Conservation (phyloP, 1,140 invertebrate species). For the Drosophila tropicalis region DNA sequence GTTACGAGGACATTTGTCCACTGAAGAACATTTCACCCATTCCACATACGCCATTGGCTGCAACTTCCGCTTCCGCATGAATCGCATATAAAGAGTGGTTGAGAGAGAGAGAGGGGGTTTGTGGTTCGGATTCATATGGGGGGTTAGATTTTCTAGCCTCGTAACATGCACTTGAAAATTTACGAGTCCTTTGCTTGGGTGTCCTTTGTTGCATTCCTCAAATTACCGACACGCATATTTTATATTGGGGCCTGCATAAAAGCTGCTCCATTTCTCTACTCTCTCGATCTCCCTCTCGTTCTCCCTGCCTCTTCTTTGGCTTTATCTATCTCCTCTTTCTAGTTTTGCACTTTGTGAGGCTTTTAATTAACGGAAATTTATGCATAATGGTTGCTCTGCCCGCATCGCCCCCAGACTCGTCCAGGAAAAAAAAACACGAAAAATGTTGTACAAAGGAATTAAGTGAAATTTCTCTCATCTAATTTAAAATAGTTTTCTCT, state of each 20-base stretch:
- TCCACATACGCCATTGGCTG: constrained; percentile 70
- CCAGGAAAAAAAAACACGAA: constrained; percentile 36
- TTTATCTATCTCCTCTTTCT: constrained; percentile 17
- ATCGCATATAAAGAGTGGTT: constrained; percentile 30
- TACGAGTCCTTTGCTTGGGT: constrained; percentile 54
- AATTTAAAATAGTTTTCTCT: constrained; percentile 15
- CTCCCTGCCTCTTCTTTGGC: constrained; percentile 16
- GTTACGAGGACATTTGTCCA: constrained; percentile 57
- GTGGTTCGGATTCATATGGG: no score
- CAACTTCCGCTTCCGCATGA: constrained; percentile 73
- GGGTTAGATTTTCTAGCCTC: constrained; percentile 39
- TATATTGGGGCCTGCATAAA: constrained; percentile 72
- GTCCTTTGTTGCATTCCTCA: constrained; percentile 72
- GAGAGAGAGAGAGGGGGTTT: neutral
- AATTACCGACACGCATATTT: constrained; percentile 79
- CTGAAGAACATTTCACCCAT: constrained; percentile 39
- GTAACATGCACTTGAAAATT: constrained; percentile 62
- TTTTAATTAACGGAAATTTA: constrained; percentile 80
- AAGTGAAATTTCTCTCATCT: constrained; percentile 20
- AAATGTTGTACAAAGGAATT: constrained; percentile 37
- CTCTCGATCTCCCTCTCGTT: constrained; percentile 16
- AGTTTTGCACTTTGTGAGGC: constrained; percentile 61
- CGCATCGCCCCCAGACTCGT: neutral
- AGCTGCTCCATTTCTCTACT: constrained; percentile 20
- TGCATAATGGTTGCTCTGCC: constrained; percentile 59